phyloP scores from a whole-genome alignment of 2,888 invertebrate species.

The Lottia gigantea region DNA sequence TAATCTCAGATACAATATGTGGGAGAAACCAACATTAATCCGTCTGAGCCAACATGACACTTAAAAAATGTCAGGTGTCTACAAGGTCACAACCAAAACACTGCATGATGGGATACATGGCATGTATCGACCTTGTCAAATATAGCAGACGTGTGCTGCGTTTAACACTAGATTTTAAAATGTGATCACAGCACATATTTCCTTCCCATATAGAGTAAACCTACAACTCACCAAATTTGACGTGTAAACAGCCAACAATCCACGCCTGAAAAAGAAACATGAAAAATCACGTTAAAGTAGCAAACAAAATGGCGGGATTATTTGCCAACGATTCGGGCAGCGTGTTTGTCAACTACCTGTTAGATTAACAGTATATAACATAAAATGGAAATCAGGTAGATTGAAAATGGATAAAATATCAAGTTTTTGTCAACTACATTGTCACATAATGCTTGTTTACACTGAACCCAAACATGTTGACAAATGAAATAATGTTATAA shows the following conservation, averaged over 20 bases:
- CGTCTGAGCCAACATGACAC: too few relatives aligned
- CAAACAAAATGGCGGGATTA: constrained; percentile 20
- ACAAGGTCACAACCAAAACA: too few relatives aligned
- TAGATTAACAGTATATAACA: not conserved
- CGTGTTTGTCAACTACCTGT: not conserved
- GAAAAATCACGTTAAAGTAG: constrained; percentile 25
- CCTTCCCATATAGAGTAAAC: constrained; percentile 6
- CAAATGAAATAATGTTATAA: not conserved
- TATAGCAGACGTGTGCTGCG: constrained; percentile 18
- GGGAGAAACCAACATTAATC: too few relatives aligned
- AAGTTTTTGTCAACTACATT: not conserved
- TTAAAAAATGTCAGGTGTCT: too few relatives aligned
- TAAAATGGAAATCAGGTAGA: not conserved
- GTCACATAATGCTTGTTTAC: not conserved
- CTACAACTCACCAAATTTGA: constrained; percentile 77
- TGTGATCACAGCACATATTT: constrained; percentile 5
- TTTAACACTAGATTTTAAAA: constrained; percentile 19
- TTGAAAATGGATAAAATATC: not conserved
- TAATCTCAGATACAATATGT: too few relatives aligned
- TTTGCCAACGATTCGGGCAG: constrained; percentile 14
- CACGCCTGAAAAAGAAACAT: constrained; percentile 73
- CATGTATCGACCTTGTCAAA: constrained; percentile 17
- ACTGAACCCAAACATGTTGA: not conserved
- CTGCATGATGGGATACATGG: not conserved
- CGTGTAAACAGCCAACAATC: constrained; percentile 81